Evolutionary conservation across 2,113 vertebrate species (phyloP).

Genomic region (Podarcis raffonei): DNA sequence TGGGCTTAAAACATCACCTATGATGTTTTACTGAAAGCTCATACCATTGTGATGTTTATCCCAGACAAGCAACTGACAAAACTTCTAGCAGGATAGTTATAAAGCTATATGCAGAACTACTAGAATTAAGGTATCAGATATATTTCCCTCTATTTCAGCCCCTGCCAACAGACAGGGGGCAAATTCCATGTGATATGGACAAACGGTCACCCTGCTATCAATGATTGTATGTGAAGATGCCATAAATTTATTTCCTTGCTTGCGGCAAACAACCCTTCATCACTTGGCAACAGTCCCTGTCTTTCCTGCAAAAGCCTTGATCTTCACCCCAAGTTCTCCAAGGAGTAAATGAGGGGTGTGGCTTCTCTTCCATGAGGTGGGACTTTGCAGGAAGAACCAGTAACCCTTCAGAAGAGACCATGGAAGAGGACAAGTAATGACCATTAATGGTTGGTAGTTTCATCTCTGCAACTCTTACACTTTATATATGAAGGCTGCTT

Average conservation of each 20-base stretch:
- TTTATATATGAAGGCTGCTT: neutral
- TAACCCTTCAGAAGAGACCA: neutral
- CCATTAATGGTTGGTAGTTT: neutral
- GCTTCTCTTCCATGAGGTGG: neutral
- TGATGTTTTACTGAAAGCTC: neutral
- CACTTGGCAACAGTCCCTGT: neutral
- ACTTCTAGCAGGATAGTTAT: neutral
- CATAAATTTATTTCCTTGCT: neutral
- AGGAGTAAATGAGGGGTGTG: neutral
- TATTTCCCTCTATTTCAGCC: neutral
- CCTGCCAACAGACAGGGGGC: neutral
- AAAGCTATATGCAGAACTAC: neutral
- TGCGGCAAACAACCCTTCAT: neutral
- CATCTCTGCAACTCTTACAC: neutral
- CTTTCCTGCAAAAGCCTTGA: neutral
- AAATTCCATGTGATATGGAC: neutral
- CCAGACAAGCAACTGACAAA: neutral
- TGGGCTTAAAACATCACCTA: neutral
- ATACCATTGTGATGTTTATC: neutral
- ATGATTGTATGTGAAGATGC: neutral
- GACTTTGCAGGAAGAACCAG: neutral
- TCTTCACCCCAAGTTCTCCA: neutral
- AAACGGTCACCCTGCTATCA: no score
- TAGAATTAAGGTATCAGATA: neutral
- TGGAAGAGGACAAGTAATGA: neutral